Base-by-base conservation (phyloP, 2,797 vertebrate species). In the Ceryle rudis region DNA sequence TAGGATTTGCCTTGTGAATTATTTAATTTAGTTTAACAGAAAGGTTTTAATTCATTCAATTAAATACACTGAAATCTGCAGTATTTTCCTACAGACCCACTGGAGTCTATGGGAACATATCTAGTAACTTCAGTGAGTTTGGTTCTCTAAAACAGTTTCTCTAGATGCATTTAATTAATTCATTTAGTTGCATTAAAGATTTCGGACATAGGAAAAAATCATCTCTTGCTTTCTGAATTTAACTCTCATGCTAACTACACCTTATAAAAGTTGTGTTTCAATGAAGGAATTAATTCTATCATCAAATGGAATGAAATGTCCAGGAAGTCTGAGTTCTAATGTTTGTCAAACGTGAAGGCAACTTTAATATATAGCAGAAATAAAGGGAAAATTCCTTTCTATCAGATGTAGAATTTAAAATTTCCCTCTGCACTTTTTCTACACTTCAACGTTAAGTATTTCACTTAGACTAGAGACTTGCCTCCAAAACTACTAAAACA, bases 1-100 rank as follows among this genome's bases (percentile, higher is more conserved):
- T 46, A 79, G 66, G 39, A 86, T 89, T 94, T 94, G 23, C 62
- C 70, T 75, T 85, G 44, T 90, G 62, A 89, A 54, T 72, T 62
- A 75, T 72, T 92, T 69, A n/a, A 66, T 94, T 83, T 93, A 37
- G 61, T 82, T 96, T 83, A 90, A 92, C 72, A 65, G 85, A 83
- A 91, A 65, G 13, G 17, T 88, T 83, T 83, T 70, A 70, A 82
- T 88, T 74, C 5, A 35, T 86, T 91, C 39, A 84, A 16, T 84
- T 86, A 95, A 81, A 70, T 73, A 33, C 18, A 12, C 31, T 62
- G 62, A 73, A 86, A 73, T 81, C 47, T 69, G 4, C 47, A 58
- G 25, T 61, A 12, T 74, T 86, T 69, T 64, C 41, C 54, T 69
- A 8, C 3, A 5, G 75, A 81, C 22, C 33, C 18, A 18, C 0